Base-by-base conservation (phyloP, 2,113 vertebrate species). In the Tor tambroides region DNA sequence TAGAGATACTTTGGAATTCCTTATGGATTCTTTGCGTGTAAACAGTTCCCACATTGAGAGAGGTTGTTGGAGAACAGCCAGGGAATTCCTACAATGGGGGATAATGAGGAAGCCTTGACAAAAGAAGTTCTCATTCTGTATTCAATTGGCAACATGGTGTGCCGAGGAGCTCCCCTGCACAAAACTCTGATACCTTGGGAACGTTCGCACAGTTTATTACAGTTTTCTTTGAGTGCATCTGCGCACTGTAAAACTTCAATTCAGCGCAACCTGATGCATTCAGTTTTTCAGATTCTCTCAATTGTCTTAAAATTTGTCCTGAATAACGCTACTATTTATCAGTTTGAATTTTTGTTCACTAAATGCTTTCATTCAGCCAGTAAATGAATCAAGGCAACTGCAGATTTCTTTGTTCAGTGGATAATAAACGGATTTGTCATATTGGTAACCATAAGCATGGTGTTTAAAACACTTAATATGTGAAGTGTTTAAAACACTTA, bases 11-110 rank as follows among this genome's bases (percentile, higher is more conserved):
- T 84, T 80, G 49, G 80, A 90, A 89, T 88, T 87, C 87, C 79
- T 79, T 81, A 49, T 75, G 81, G 86, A 88, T 83, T 89, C 89
- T 84, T 87, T 90, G 79, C 81, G 3, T 54, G 38, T 85, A 85
- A 87, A 90, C 87, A 89, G 87, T 89, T 87, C 85, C 35, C 12
- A 78, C 85, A 86, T 90, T 89, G 85, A 91, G 77, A 84, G 76
- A 61, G 59, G 61, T 77, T 86, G 43, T 61, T 90, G 89, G 86
- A 84, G 28, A 76, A 80, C 14, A 59, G 75, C 90, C 86, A 89
- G 89, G 83, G 63, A 82, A 90, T 89, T 88, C 79, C 83, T 87
- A 87, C 78, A 87, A 88, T 86, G 76, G 43, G 43, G 83, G 74
- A 56, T 80, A 91, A 91, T 88, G 88, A 75, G 67, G 81, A 87